phyloP scores from a whole-genome alignment of 2,797 vertebrate species.

The Pantherophis alleghaniensis region DNA sequence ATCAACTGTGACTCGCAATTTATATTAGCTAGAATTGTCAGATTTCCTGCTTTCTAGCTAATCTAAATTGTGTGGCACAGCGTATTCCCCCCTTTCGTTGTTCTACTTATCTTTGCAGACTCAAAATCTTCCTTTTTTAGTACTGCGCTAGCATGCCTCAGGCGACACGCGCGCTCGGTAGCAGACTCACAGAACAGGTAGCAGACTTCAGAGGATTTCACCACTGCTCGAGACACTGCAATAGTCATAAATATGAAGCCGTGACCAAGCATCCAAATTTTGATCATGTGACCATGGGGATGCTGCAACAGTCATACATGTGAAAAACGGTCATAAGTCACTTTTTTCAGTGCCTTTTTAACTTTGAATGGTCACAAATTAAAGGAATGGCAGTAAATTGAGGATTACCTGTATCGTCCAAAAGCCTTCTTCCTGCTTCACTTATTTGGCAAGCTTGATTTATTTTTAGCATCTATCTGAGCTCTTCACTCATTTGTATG shows the following conservation, averaged over 20 bases:
- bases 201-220: too few species aligned
- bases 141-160: too few species aligned
- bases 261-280: neutral
- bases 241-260: neutral
- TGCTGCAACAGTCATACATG: neutral
- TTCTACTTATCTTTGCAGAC: too few species aligned
- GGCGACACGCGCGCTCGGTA: too few species aligned
- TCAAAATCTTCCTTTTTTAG: too few species aligned
- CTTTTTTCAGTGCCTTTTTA: neutral
- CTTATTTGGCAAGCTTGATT: neutral
- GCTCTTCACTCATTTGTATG: constrained; percentile 42
- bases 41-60: too few species aligned
- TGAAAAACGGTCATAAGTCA: neutral
- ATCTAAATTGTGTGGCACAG: too few species aligned
- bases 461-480: constrained; percentile 54
- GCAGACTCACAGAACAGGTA: too few species aligned
- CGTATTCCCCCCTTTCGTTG: too few species aligned
- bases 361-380: neutral
- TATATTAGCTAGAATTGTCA: too few species aligned
- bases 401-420: neutral
- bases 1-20: too few species aligned
- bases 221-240: neutral
- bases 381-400: neutral
- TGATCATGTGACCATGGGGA: neutral
- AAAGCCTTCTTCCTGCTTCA: neutral